These are phyloP conservation scores for Hirundichthys speculiger DNA, from an alignment of 2,113 vertebrate genomes.

Conservation along the genomic window DNA sequence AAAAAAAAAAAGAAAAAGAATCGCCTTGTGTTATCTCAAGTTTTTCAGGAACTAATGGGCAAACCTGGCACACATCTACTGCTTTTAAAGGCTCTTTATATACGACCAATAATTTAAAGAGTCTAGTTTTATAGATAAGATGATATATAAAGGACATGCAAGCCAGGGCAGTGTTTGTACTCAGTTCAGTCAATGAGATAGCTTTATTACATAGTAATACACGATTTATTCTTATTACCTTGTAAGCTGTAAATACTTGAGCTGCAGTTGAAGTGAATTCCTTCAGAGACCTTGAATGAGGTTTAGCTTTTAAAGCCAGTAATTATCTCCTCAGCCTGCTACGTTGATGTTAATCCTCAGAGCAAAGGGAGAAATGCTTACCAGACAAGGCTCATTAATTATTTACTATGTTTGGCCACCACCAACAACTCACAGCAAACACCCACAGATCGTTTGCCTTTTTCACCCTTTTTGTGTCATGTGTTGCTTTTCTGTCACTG, in stretches of 20 bases:
- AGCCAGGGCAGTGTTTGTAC: neutral
- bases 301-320: conserved; percentile 58
- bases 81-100: conserved; percentile 12
- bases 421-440: conserved; percentile 69
- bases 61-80: neutral
- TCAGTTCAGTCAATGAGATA: conserved; percentile 11
- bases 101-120: neutral
- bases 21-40: neutral
- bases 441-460: conserved; percentile 53
- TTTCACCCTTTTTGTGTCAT: conserved; percentile 18
- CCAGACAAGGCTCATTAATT: conserved; percentile 74
- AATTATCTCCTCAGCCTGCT: conserved; percentile 72
- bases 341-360: conserved; percentile 61
- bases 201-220: conserved; percentile 9
- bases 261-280: conserved; percentile 30
- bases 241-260: conserved; percentile 19
- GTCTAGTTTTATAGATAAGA: neutral
- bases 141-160: conserved; percentile 5
- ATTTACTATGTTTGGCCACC: conserved; percentile 76
- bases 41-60: neutral
- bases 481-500: conserved; percentile 20
- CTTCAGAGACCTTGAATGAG: conserved; percentile 63
- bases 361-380: conserved; percentile 57
- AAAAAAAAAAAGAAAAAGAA: too few relatives aligned
- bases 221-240: conserved; percentile 27